Base-by-base conservation (phyloP, 2,888 invertebrate genomes). In the Caenorhabditis wallacei region DNA sequence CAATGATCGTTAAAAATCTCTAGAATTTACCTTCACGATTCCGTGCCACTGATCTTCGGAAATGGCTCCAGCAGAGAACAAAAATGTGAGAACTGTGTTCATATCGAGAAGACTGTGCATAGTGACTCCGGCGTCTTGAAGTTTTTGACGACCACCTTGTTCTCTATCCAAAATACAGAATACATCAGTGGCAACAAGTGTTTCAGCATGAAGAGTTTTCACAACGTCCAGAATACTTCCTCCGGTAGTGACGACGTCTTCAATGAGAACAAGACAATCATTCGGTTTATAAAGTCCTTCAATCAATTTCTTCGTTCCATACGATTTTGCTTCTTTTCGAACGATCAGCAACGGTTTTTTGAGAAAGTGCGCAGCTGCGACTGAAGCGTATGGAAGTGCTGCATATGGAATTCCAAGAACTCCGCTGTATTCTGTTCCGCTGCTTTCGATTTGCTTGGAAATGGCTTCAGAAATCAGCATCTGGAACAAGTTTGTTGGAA, bases 251-350 rank as follows among this genome's bases (percentile, higher is more conserved):
- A 94, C 93, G 0, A 98, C 96, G 93, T 99, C 98, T 93, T 99
- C 98, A 72, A 98, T 94, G 68, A 99, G 95, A 0, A 98, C 93
- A 0, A 87, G 88, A 97, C 93, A 94, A 87, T 97, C 95, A 0
- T 95, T 96, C 37, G 93, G 92, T 82, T 94, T 94, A 91, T 94
- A 97, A 82, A 94, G 56, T 0, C 98, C 99, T 93, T 99, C 99
- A 64, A 99, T 95, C 76, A 97, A 93, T 92, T 97, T 97, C 92
- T 96, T 97, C 0, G 97, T 98, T 0, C 99, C 99, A 92, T 99
- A 97, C 0, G 94, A 94, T 93, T 99, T 99, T 0, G 95, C 95
- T 93, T 99, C 98, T 92, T 98, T 97, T 54, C 99, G 88, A 22
- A 91, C 87, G 64, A 94, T 92, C 78, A 94, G 84, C 92, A 93